A percentile compares a stretch with the other conserved stretches of the same genome.
These are phyloP conservation scores for Erythrocercus mccallii DNA, from an alignment of 2,113 vertebrate species.

Conservation along the genomic window DNA sequence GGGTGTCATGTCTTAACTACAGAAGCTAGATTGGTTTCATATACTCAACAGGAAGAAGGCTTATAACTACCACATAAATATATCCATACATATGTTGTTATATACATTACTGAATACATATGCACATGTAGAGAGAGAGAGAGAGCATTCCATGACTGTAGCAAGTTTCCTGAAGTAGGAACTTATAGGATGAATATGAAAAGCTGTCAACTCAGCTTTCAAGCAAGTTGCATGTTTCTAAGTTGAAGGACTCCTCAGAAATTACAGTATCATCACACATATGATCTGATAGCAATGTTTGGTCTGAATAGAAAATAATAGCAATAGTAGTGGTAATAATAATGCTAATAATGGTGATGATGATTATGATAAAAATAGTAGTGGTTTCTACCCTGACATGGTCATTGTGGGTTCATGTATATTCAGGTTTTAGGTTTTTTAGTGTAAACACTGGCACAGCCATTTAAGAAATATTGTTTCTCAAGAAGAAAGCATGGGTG, in stretches of 20 bases:
- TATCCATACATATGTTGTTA: background rate
- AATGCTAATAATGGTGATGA: background rate
- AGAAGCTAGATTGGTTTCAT: constrained; percentile 8
- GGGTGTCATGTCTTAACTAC: background rate
- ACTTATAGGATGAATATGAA: background rate
- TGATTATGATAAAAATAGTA: background rate
- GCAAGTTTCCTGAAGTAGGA: background rate
- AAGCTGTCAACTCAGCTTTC: background rate
- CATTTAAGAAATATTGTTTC: background rate
- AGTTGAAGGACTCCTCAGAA: background rate
- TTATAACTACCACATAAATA: background rate
- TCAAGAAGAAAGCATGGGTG: background rate
- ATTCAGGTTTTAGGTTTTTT: background rate
- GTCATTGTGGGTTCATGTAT: background rate
- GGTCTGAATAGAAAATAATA: background rate
- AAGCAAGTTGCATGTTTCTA: background rate
- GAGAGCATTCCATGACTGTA: background rate
- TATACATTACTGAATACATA: background rate
- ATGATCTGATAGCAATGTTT: background rate
- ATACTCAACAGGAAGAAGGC: background rate
- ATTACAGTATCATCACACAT: background rate
- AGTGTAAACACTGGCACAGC: background rate
- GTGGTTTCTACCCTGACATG: background rate
- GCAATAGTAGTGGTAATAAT: background rate
- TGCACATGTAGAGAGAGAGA: background rate